Base-by-base conservation (phyloP, 2,888 invertebrate species). In the Erebia palarica region DNA sequence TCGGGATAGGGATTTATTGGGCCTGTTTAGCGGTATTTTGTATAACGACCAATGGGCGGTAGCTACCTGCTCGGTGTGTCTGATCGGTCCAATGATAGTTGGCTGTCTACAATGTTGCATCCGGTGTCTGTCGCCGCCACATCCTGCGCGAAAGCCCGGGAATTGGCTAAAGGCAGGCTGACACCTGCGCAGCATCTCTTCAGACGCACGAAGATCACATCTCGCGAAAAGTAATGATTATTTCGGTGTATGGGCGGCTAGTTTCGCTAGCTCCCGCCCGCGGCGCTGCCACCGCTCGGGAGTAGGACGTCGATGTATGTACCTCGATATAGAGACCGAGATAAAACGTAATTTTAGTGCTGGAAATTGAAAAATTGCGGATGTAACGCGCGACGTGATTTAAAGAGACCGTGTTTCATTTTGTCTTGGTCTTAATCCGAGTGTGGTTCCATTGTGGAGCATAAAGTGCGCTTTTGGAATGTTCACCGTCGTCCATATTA, bases 141-240 rank as follows among this genome's bases (percentile, higher is more conserved):
- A 86, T 89, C 87, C 87, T 92, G 92, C 92, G 92, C 90, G 88
- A 82, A 87, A 90, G 85, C 92, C 92, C 92, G 92, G 91, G 92
- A 91, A 86, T 84, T 83, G 82, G 82, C 82, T 79, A 81, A 82
- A 84, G 85, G 83, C 82, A 84, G 82, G 82, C 81, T 80, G 77
- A 81, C 86, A 84, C 89, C 87, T 88, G 89, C 91, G 92, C 91
- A 91, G 91, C 87, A 89, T 89, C 89, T 89, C 87, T 79, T 80
- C 79, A 82, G 80, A 82, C 86, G 86, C 85, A 84, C 82, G 86
- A 87, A 91, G 92, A 91, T 92, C 92, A 90, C 92, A 92, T 93
- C 93, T 92, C 89, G 87, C 88, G 89, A 90, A 92, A 93, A 93
- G 91, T 94, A 94, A 93, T 92, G 93, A 94, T 94, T 94, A 94